phyloP scores from a whole-genome alignment of 1,140 invertebrate genomes.

The Anthonomus grandis region DNA sequence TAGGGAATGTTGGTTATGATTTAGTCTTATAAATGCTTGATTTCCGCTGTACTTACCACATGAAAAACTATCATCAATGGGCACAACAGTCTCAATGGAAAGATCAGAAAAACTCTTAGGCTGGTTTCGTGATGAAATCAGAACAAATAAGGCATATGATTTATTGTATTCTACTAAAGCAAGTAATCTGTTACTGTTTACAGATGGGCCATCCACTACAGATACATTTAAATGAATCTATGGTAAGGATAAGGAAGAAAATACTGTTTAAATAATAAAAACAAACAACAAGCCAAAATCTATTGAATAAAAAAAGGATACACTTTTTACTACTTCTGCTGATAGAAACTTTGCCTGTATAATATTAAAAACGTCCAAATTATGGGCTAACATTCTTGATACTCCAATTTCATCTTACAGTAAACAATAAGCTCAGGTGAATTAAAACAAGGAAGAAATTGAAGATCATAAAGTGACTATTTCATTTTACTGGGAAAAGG shows the following conservation, averaged over 20 bases:
- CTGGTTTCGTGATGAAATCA: slow-evolving; percentile 57
- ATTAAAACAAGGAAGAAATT: too few species aligned
- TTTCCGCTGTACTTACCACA: too few species aligned
- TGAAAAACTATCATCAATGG: slow-evolving; percentile 71
- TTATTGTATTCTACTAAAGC: slow-evolving; percentile 64
- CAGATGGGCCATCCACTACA: slow-evolving; percentile 37
- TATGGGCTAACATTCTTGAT: slow-evolving; percentile 35
- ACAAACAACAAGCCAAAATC: not conserved
- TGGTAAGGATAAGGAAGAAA: slow-evolving; percentile 22
- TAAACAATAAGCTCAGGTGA: too few species aligned
- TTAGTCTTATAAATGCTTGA: too few species aligned
- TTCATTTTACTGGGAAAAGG: too few species aligned
- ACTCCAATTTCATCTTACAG: slow-evolving; percentile 8
- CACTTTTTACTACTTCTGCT: slow-evolving; percentile 42
- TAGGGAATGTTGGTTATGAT: too few species aligned
- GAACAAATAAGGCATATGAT: slow-evolving; percentile 63
- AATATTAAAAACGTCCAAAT: slow-evolving; percentile 41
- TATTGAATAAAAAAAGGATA: slow-evolving; percentile 39
- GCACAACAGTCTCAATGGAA: slow-evolving; percentile 67
- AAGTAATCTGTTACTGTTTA: slow-evolving; percentile 53
- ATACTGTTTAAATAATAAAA: not conserved
- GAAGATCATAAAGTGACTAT: too few species aligned
- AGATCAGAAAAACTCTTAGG: slow-evolving; percentile 67
- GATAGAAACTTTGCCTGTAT: slow-evolving; percentile 46
- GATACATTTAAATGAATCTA: slow-evolving; percentile 46